Percentiles rank a stretch among this genome's conserved stretches.
phyloP scores from a whole-genome alignment of 2,797 vertebrate species.

The Dipus sagitta region DNA sequence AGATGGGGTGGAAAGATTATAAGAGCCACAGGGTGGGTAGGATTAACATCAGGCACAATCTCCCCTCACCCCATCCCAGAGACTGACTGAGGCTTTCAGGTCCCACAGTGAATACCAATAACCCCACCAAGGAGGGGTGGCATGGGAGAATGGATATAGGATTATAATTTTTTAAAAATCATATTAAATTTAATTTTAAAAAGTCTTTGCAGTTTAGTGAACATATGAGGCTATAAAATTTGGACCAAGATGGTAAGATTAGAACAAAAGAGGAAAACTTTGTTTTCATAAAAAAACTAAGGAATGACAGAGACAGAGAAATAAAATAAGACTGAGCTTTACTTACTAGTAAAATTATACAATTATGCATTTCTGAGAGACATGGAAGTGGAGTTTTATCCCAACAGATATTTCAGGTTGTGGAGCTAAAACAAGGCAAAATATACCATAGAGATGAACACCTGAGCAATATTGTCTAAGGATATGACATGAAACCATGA shows the following conservation, averaged over 20 bases:
- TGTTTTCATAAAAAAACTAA: neutral
- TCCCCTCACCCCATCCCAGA: no score
- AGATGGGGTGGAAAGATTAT: no score
- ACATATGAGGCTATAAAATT: neutral
- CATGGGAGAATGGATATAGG: no score
- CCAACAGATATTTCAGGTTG: neutral
- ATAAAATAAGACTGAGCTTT: neutral
- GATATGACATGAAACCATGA: neutral
- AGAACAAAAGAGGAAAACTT: neutral
- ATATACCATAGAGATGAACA: neutral
- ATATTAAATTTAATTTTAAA: no score
- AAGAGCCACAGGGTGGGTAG: no score
- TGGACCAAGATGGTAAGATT: neutral
- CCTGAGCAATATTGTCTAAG: neutral
- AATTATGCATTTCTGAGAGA: neutral
- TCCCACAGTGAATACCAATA: no score
- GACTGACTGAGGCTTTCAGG: no score
- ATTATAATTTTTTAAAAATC: no score
- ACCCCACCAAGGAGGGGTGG: no score
- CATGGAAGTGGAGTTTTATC: neutral
- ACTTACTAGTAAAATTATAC: neutral
- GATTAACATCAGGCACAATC: no score
- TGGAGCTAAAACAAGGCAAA: neutral
- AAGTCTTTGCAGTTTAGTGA: neutral
- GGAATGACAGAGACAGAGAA: neutral